phyloP scores from a whole-genome alignment of 2,113 vertebrate species.

The Uria lomvia region DNA sequence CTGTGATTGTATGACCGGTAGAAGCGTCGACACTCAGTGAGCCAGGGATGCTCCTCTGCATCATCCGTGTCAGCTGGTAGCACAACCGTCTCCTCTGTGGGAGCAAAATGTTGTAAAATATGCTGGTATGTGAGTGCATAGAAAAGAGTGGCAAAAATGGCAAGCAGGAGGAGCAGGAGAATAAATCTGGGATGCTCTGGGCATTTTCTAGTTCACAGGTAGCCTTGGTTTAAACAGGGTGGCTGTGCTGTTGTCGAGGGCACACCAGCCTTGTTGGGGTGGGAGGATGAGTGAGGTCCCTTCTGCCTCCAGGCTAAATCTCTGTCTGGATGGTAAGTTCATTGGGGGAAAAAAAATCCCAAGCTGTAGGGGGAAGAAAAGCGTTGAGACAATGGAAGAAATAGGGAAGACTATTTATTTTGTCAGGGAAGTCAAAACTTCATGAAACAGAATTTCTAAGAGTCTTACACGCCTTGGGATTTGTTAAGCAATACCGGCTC shows the following conservation, averaged over 20 bases:
- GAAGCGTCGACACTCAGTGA: background rate
- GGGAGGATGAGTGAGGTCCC: background rate
- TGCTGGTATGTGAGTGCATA: accelerated
- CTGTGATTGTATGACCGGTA: accelerated
- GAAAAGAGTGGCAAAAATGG: background rate
- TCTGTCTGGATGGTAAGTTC: background rate
- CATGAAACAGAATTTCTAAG: background rate
- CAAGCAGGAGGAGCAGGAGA: background rate
- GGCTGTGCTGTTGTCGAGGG: background rate
- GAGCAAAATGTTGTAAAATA: background rate
- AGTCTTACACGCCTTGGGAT: background rate
- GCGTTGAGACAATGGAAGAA: background rate
- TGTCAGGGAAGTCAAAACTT: background rate
- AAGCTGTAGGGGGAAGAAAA: background rate
- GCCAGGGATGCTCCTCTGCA: background rate
- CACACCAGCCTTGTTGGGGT: background rate
- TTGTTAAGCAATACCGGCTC: background rate
- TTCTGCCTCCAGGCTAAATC: background rate
- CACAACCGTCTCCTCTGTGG: background rate
- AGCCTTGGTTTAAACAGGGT: background rate
- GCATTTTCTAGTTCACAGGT: background rate
- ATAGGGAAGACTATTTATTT: background rate
- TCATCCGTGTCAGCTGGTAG: background rate
- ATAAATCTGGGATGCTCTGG: background rate
- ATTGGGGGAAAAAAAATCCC: background rate